A percentile compares a stretch with the other conserved stretches of the same genome.
phyloP scores from a whole-genome alignment of 1,140 invertebrate genomes.

The Helicoverpa zea region DNA sequence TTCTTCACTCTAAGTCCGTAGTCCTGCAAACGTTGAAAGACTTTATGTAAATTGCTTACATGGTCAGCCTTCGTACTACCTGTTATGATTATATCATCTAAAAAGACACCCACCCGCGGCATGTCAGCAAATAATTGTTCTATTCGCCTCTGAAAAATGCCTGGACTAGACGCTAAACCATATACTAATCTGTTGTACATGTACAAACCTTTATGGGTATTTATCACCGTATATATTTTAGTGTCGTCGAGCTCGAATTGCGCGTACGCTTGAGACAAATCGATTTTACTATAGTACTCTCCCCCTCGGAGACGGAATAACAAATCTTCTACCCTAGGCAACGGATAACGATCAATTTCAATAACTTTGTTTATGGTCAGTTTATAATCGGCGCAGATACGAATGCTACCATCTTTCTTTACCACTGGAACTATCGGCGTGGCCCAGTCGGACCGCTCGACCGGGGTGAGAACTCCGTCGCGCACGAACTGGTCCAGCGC shows the following conservation, averaged over 20 bases:
- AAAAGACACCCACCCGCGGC: slow-evolving; percentile 57
- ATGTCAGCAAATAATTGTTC: slow-evolving; percentile 53
- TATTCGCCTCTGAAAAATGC: slow-evolving; percentile 60
- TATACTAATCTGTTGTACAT: slow-evolving; percentile 61
- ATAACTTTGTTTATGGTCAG: slow-evolving; percentile 59
- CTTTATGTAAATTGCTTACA: neutral
- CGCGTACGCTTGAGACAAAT: slow-evolving; percentile 60
- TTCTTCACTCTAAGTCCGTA: neutral
- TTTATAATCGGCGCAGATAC: slow-evolving; percentile 62
- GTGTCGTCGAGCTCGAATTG: slow-evolving; percentile 59
- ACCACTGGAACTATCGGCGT: slow-evolving; percentile 62
- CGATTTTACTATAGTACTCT: neutral
- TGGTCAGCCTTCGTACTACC: neutral
- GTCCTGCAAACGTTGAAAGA: neutral
- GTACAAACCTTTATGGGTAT: slow-evolving; percentile 53
- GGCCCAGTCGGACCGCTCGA: slow-evolving; percentile 56
- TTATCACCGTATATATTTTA: neutral
- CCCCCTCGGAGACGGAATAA: neutral
- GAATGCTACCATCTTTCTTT: slow-evolving; percentile 61
- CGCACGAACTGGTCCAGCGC: slow-evolving; percentile 55
- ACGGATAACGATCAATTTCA: slow-evolving; percentile 67
- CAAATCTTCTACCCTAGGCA: slow-evolving; percentile 59
- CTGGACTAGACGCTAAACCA: slow-evolving; percentile 58
- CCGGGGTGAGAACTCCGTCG: slow-evolving; percentile 54
- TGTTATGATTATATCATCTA: slow-evolving; percentile 61